Percentiles rank a stretch among this genome's conserved stretches.
Conservation (phyloP, 2,113 vertebrate genomes). For the Electrona antarctica region DNA sequence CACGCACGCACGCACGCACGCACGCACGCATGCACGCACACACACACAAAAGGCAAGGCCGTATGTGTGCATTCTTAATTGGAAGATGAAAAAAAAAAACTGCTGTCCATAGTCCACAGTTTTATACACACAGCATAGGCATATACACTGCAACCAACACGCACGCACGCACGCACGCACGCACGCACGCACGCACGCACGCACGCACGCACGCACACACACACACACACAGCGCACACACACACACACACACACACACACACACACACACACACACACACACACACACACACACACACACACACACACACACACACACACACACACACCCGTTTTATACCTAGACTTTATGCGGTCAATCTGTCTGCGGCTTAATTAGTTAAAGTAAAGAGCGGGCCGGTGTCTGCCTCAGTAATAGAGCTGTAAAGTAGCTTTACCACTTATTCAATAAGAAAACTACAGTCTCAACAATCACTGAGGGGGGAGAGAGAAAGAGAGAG, state of each 20-base stretch:
- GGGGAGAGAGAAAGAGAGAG: constrained; percentile 11
- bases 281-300: not conserved
- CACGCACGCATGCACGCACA: no score
- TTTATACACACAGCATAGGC: no score
- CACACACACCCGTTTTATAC: constrained; percentile 29
- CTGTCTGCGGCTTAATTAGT: constrained; percentile 68
- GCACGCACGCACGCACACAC: no score
- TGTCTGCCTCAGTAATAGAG: constrained; percentile 50
- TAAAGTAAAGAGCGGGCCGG: constrained; percentile 55
- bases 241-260: constrained; percentile 1
- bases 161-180: no score
- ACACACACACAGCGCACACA: constrained; percentile 18
- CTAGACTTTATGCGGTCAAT: constrained; percentile 44
- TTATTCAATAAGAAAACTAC: constrained; percentile 65
- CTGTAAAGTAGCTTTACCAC: constrained; percentile 68
- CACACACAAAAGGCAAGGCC: no score
- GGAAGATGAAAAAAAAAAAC: no score
- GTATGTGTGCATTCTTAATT: no score
- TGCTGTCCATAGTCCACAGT: no score
- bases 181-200: no score
- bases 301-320: not conserved
- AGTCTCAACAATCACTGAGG: constrained; percentile 31
- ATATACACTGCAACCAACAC: no score
- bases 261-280: not conserved
- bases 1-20: no score